Evolutionary conservation across 2,113 vertebrate species (phyloP), one percentile per base, ranked within the genome.

Genomic region (Sula dactylatra): DNA sequence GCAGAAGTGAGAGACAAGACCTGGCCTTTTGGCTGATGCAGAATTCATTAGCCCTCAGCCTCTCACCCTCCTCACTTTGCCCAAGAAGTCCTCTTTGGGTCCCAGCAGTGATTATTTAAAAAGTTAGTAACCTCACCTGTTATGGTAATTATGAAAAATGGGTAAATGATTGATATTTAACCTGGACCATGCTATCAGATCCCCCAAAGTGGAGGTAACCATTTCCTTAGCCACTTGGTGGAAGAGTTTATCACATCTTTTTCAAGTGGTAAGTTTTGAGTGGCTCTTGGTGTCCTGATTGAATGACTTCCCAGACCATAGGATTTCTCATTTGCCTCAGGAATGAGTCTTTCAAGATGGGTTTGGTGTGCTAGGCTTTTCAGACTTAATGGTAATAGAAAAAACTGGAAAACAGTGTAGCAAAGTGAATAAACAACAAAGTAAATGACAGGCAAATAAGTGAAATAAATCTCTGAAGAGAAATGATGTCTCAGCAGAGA

Each of bases 381-480:
- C 45, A 93, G 85, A 77, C 34, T 71, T 95, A 78, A 65, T 32
- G 49, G 31, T 32, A 93, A 52, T 25, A 74, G 65, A 58, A 90
- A 94, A 81, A 45, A 54, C 1, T 27, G 47, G 49, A 66, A 80
- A 92, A 82, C 40, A 52, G 34, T 40, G 56, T 65, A 82, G 93
- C 90, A 85, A 92, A 93, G 59, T 55, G 73, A 96, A 79, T 15
- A 61, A 91, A 88, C 52, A 87, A 72, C 49, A 85, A 85, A 91
- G 82, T 80, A 94, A 91, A 92, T 49, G 80, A 64, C 59, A 92
- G 55, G 32, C 25, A 96, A 95, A 88, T 64, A 93, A 82, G 31
- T 72, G 79, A 93, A 86, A 95, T 93, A 91, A 95, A 95, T 93
- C 81, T 91, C 81, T 0, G 2, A 84, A 95, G 84, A 91, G 73